phyloP scores from a whole-genome alignment of 1,140 invertebrate species.

The Probaryconus sp. region DNA sequence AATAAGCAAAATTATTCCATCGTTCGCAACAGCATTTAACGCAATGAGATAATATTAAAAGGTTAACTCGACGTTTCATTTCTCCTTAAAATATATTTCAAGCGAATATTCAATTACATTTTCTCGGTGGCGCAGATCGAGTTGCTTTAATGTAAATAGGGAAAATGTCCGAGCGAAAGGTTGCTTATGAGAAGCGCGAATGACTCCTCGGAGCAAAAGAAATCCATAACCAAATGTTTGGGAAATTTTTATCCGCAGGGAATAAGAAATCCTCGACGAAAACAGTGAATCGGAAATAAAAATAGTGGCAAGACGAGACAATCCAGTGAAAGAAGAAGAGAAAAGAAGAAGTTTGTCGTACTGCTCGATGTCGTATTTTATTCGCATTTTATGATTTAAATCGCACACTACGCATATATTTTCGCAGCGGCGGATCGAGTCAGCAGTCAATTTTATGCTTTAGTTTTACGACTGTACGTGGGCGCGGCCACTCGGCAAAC shows the following conservation, averaged over 20 bases:
- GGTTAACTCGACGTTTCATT: conserved; percentile 5
- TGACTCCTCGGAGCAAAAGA: too few species aligned
- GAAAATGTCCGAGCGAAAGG: too few species aligned
- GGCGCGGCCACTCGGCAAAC: conserved; percentile 42
- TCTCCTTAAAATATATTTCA: conserved; percentile 2
- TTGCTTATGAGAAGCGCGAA: too few species aligned
- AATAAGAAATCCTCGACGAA: too few species aligned
- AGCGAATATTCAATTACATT: conserved; percentile 2
- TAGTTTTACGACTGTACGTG: conserved; percentile 73
- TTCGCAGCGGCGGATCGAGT: conserved; percentile 65
- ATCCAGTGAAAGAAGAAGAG: neutral
- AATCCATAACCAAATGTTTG: too few species aligned
- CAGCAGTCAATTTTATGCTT: conserved; percentile 76
- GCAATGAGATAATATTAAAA: conserved; percentile 25
- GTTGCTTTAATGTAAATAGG: neutral
- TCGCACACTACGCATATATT: conserved; percentile 72
- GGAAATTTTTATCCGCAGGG: too few species aligned
- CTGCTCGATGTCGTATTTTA: conserved; percentile 63
- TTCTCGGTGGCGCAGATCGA: neutral
- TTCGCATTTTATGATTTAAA: conserved; percentile 77
- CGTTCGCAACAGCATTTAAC: neutral
- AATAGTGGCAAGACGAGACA: neutral
- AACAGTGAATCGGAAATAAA: too few species aligned
- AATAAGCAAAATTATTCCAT: conserved; percentile 23
- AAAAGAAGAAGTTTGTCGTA: conserved; percentile 25